These are phyloP conservation scores for Yponomeuta sedellus DNA, from an alignment of 2,888 invertebrate genomes.

Conservation along the genomic window DNA sequence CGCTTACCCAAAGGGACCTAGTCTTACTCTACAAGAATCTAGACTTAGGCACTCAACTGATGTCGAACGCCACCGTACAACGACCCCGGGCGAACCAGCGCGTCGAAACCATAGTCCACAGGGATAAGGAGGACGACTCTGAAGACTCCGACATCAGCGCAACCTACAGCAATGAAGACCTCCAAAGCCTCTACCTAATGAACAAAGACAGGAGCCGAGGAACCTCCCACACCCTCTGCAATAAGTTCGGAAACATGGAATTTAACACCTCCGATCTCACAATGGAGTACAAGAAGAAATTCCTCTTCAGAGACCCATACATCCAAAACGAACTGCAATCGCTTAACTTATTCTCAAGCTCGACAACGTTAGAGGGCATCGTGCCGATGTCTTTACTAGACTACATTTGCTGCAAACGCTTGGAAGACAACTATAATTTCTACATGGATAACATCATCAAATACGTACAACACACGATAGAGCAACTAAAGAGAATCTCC, in stretches of 20 bases:
- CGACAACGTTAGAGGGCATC: conserved; percentile 33
- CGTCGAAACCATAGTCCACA: conserved; percentile 55
- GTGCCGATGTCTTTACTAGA: conserved; percentile 55
- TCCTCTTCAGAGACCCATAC: conserved; percentile 44
- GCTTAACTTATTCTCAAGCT: conserved; percentile 33
- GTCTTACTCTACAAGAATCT: conserved; percentile 62
- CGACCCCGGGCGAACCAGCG: conserved; percentile 45
- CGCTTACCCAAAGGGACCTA: conserved; percentile 50
- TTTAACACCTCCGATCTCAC: conserved; percentile 38
- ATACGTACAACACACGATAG: conserved; percentile 60
- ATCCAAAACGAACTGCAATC: conserved; percentile 40
- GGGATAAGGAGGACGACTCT: conserved; percentile 46
- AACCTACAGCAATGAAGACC: conserved; percentile 42
- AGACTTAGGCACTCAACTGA: conserved; percentile 47
- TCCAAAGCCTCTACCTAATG: conserved; percentile 33
- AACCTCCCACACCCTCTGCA: conserved; percentile 42
- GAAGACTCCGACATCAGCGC: conserved; percentile 49
- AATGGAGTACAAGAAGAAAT: conserved; percentile 37
- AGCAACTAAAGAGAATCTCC: conserved; percentile 65
- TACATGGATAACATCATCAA: conserved; percentile 64
- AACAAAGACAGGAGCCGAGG: background rate
- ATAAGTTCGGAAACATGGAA: conserved; percentile 48
- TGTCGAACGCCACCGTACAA: conserved; percentile 29
- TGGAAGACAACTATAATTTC: conserved; percentile 60
- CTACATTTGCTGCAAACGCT: conserved; percentile 55